Conservation (phyloP, 2,888 invertebrate genomes). For the Apotomis betuletana region DNA sequence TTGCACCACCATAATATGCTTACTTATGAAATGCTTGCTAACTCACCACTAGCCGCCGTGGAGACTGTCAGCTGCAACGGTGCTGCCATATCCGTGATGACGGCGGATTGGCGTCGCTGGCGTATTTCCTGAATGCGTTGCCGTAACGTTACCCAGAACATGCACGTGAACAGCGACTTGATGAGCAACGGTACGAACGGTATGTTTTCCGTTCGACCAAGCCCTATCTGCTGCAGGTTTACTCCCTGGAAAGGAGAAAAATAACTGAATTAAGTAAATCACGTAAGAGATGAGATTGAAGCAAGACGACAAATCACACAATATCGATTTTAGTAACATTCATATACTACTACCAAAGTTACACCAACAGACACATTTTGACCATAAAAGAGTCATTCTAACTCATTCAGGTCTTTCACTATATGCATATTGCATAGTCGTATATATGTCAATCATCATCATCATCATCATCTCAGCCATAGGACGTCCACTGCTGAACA, state of each 20-base stretch:
- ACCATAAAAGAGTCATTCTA: no score
- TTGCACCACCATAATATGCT: not conserved
- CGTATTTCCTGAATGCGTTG: conserved; percentile 93
- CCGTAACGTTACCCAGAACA: conserved; percentile 98
- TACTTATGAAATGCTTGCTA: not conserved
- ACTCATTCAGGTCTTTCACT: no score
- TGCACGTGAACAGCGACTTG: conserved; percentile 93
- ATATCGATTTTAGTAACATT: no score
- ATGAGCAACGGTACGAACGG: conserved; percentile 90
- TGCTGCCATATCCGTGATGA: conserved; percentile 90
- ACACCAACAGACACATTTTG: no score
- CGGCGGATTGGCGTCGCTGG: conserved; percentile 85
- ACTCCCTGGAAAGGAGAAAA: conserved; percentile 79
- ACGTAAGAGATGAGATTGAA: no score
- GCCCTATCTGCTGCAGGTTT: conserved; percentile 91
- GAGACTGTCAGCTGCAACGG: conserved; percentile 91
- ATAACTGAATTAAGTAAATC: no score
- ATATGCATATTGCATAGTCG: no score
- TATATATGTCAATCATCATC: no score
- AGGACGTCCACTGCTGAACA: no score
- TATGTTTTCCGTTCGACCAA: conserved; percentile 86
- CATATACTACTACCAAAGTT: no score
- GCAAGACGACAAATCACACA: no score
- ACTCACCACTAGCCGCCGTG: conserved; percentile 85
- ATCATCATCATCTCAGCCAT: no score